Evolutionary conservation across 2,888 invertebrate species (phyloP).

Genomic region (Nineta flava): DNA sequence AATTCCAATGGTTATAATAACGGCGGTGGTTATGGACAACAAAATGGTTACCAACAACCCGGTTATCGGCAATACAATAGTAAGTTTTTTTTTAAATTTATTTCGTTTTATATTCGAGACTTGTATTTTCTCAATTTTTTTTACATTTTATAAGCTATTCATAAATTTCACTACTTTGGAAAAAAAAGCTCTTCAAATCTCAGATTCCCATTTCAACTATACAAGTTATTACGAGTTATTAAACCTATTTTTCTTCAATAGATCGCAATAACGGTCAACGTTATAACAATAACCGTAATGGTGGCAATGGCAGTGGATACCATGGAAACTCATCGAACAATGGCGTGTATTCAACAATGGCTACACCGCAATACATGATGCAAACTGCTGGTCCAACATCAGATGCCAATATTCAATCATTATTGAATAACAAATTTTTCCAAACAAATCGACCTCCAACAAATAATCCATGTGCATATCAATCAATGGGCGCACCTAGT

Average conservation of each 20-base stretch:
- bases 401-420: conserved; percentile 30
- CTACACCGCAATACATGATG: conserved; percentile 31
- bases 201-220: no score
- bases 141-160: no score
- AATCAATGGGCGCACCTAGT: conserved; percentile 40
- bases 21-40: conserved; percentile 19
- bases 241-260: background rate
- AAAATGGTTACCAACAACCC: conserved; percentile 8
- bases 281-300: conserved; percentile 13
- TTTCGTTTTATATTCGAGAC: no score
- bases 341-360: conserved; percentile 23
- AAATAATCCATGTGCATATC: conserved; percentile 40
- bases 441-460: conserved; percentile 43
- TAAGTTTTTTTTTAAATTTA: conserved; percentile 19
- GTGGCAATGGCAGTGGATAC: conserved; percentile 15
- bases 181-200: no score
- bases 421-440: conserved; percentile 57
- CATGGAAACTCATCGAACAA: conserved; percentile 11
- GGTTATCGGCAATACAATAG: conserved; percentile 22
- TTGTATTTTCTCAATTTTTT: no score
- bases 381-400: conserved; percentile 18
- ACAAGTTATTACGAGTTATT: no score
- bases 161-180: no score
- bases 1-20: conserved; percentile 23
- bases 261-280: conserved; percentile 15